Evolutionary conservation across 2,888 invertebrate genomes (phyloP).

Genomic region (Tetragonula carbonaria): DNA sequence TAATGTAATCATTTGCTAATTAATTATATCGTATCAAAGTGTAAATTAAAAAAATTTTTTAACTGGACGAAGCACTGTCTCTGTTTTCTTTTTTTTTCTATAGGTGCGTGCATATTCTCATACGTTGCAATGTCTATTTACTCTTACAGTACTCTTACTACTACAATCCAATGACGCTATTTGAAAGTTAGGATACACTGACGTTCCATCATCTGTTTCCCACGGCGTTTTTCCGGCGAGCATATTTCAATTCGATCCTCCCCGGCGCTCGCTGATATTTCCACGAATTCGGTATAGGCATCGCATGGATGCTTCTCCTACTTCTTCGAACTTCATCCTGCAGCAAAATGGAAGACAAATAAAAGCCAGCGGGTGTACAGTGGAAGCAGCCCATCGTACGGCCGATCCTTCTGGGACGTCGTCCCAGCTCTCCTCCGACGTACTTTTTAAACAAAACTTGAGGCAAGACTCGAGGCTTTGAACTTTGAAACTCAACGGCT

Average conservation of each 20-base stretch:
- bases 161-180: no score
- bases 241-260: neutral
- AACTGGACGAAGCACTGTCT: no score
- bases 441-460: neutral
- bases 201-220: neutral
- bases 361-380: neutral
- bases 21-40: no score
- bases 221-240: neutral
- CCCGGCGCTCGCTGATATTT: neutral
- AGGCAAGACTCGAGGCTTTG: neutral
- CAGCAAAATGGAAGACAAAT: neutral
- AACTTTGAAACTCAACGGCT: neutral
- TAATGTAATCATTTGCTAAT: no score
- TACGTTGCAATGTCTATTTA: no score
- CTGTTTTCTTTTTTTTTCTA: no score
- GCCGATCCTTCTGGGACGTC: neutral
- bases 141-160: no score
- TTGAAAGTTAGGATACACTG: no score
- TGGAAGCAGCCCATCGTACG: neutral
- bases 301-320: neutral
- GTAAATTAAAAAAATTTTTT: no score
- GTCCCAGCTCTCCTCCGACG: neutral
- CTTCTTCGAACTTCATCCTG: neutral
- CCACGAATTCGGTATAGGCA: neutral
- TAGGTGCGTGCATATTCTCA: no score